Base-by-base conservation (phyloP, 23 tunicate genomes). In the Styela clava region DNA sequence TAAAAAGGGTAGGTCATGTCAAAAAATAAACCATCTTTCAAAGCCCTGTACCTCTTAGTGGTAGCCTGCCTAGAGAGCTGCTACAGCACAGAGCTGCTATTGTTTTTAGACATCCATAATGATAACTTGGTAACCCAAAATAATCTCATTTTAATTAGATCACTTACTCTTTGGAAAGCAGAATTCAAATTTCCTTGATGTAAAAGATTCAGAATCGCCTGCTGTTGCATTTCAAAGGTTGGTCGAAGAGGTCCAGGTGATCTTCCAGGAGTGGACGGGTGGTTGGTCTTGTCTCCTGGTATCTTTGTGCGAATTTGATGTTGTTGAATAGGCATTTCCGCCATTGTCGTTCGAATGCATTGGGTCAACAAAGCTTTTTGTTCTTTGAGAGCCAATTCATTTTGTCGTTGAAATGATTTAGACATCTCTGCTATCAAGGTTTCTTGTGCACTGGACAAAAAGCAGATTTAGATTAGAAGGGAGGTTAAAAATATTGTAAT, bases 111-210 rank as follows among this genome's bases (percentile, higher is more conserved):
- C n/a, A n/a, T n/a, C n/a, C n/a, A n/a, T n/a, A n/a, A n/a, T n/a
- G n/a, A n/a, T n/a, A n/a, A n/a, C n/a, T n/a, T n/a, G n/a, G n/a
- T n/a, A n/a, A n/a, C n/a, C n/a, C n/a, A n/a, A n/a, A n/a, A n/a
- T n/a, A n/a, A n/a, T n/a, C n/a, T n/a, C n/a, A n/a, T n/a, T n/a
- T n/a, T n/a, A n/a, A n/a, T n/a, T n/a, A n/a, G n/a, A n/a, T n/a
- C n/a, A 82, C 89, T 69, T 64, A 90, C 96, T 30, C 86, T 82
- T 63, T 90, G 96, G 68, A 90, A 90, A 16, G 96, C 96, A 2
- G 89, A 77, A 71, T 90, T 90, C 33, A 86, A 76, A 52, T 90
- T 85, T 69, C 89, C 89, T 24, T 85, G 89, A 22, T 86, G 86
- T 24, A 91, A 68, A 63, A 85, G 32, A 78, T 85, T 82, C 36